Conservation (phyloP, 2,113 vertebrate species). For the Cheirogaleus medius region DNA sequence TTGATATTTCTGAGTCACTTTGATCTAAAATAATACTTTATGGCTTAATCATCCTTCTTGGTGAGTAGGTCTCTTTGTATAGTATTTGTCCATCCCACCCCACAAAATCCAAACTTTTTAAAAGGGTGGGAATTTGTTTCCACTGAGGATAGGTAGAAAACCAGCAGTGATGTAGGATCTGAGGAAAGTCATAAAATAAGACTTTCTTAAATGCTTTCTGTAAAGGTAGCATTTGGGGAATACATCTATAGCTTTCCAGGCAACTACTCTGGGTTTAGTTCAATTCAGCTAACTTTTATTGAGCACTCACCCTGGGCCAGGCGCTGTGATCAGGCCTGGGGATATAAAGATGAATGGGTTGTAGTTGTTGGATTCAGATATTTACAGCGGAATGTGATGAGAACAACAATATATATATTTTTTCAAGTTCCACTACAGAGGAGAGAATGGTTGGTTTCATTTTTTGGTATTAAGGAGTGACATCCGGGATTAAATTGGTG, state of each 20-base stretch:
- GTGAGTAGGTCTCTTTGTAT: neutral
- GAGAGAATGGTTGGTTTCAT: neutral
- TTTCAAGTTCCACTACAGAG: neutral
- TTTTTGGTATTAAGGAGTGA: neutral
- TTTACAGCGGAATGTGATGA: neutral
- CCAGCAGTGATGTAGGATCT: neutral
- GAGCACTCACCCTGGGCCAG: neutral
- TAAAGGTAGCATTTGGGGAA: neutral
- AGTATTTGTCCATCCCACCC: neutral
- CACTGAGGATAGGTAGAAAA: neutral
- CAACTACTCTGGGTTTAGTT: neutral
- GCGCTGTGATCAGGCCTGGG: neutral
- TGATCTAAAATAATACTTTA: conserved; percentile 42
- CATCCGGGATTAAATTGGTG: neutral
- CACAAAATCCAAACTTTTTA: neutral
- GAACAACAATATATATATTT: neutral
- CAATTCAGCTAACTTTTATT: neutral
- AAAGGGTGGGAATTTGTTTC: neutral
- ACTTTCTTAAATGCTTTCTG: conserved; percentile 14
- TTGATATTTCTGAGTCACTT: conserved; percentile 3
- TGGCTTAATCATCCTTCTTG: neutral
- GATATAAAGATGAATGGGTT: neutral
- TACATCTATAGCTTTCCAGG: neutral
- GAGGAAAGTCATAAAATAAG: neutral
- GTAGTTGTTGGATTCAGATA: neutral